These are phyloP conservation scores for Lethenteron camtschaticum DNA, from an alignment of 2,113 vertebrate species.

Conservation along the genomic window DNA sequence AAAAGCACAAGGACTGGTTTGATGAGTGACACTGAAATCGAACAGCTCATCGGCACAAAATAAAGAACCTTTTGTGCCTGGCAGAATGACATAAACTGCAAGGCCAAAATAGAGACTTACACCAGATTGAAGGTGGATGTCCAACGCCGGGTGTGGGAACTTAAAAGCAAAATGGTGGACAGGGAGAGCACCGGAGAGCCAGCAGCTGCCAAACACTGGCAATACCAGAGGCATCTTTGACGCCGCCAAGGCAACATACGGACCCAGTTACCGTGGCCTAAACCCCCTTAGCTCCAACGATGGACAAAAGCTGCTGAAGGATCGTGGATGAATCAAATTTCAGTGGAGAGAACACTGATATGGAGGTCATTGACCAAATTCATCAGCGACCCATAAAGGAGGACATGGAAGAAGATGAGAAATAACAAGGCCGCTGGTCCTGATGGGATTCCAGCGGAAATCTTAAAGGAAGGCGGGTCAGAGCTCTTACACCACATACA, in stretches of 20 bases:
- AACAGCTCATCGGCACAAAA: neutral
- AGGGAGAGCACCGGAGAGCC: neutral
- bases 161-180: neutral
- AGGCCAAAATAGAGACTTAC: neutral
- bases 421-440: neutral
- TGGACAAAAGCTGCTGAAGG: neutral
- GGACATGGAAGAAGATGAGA: neutral
- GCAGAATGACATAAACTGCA: neutral
- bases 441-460: too few species aligned
- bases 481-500: too few species aligned
- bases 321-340: too few species aligned
- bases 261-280: neutral
- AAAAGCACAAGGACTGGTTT: constrained; percentile 2
- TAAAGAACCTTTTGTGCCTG: neutral
- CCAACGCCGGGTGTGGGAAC: neutral
- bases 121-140: neutral
- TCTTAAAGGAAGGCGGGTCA: too few species aligned
- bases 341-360: neutral
- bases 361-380: neutral
- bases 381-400: neutral
- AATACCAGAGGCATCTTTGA: neutral
- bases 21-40: neutral
- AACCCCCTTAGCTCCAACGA: neutral
- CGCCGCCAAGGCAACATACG: neutral
- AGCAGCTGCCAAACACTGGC: neutral